Conservation (phyloP, 2,797 vertebrate species). For the Amniataba percoides region DNA sequence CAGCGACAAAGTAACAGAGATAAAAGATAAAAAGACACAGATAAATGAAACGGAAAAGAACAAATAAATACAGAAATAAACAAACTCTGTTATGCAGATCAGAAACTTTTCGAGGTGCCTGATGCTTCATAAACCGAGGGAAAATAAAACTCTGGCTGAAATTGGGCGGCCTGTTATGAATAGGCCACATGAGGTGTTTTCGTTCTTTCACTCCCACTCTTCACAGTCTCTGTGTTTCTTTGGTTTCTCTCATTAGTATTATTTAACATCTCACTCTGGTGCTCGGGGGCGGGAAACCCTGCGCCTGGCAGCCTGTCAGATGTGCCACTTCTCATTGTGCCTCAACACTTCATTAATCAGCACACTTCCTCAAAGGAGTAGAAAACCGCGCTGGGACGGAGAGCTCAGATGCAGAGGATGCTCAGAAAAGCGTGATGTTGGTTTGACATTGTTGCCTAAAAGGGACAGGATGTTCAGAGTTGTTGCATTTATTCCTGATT, state of each 20-base stretch:
- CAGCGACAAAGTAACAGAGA: background rate
- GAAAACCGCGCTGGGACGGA: conserved; percentile 27
- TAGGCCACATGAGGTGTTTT: conserved; percentile 10
- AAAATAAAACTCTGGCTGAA: background rate
- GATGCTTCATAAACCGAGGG: background rate
- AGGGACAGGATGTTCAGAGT: background rate
- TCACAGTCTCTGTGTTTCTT: conserved; percentile 40
- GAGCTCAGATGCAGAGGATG: conserved; percentile 10
- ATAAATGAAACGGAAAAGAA: background rate
- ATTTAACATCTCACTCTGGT: conserved; percentile 66
- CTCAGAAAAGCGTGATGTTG: conserved; percentile 32
- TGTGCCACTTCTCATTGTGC: conserved; percentile 51
- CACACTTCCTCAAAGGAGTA: conserved; percentile 33
- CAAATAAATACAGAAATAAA: background rate
- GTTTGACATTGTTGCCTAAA: conserved; percentile 22
- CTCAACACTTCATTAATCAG: conserved; percentile 68
- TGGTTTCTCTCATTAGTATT: conserved; percentile 71
- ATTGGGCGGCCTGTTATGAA: conserved; percentile 36
- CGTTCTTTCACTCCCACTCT: conserved; percentile 43
- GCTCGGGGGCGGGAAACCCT: conserved; percentile 44
- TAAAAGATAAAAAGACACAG: background rate
- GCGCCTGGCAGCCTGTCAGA: conserved; percentile 63
- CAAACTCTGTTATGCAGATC: background rate
- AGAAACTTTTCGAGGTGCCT: background rate
- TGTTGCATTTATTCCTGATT: conserved; percentile 8